A percentile compares a stretch with the other conserved stretches of the same genome.
These are phyloP conservation scores for Tachystola acroxantha DNA, from an alignment of 2,888 invertebrate genomes.

Conservation along the genomic window DNA sequence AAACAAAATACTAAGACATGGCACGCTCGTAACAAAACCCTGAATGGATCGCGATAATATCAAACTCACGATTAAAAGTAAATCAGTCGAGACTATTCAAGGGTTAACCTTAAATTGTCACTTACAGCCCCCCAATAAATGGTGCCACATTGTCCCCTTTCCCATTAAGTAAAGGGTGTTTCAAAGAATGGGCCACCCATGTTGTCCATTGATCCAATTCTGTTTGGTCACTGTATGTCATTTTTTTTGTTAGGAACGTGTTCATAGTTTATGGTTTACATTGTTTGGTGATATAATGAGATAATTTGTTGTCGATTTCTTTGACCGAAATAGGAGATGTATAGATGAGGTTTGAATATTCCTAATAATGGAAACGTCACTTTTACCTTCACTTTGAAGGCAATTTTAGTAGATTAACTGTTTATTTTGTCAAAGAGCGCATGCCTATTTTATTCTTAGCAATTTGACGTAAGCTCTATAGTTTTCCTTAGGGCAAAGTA, in stretches of 20 bases:
- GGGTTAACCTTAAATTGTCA: slow-evolving; percentile 49
- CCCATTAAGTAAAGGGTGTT: slow-evolving; percentile 56
- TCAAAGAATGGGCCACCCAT: slow-evolving; percentile 69
- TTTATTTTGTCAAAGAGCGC: too few species aligned
- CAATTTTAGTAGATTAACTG: too few species aligned
- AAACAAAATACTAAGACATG: slow-evolving; percentile 4
- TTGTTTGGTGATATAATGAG: slow-evolving; percentile 45
- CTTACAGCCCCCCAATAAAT: slow-evolving; percentile 45
- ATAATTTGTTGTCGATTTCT: slow-evolving; percentile 53
- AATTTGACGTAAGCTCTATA: too few species aligned
- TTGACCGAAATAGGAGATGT: slow-evolving; percentile 20
- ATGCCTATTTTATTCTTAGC: too few species aligned
- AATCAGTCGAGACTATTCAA: slow-evolving; percentile 60
- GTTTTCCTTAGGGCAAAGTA: too few species aligned
- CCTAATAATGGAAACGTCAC: too few species aligned
- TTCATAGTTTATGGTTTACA: slow-evolving; percentile 27
- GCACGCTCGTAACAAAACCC: slow-evolving; percentile 58
- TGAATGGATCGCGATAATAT: slow-evolving; percentile 58
- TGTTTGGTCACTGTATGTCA: slow-evolving; percentile 42
- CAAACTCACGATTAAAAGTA: slow-evolving; percentile 65
- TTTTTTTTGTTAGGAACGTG: slow-evolving; percentile 25
- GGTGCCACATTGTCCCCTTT: slow-evolving; percentile 35
- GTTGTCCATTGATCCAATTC: slow-evolving; percentile 56
- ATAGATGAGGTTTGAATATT: not conserved
- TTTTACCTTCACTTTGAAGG: too few species aligned